phyloP scores from a whole-genome alignment of 2,113 vertebrate species.

The Lycocorax pyrrhopterus region DNA sequence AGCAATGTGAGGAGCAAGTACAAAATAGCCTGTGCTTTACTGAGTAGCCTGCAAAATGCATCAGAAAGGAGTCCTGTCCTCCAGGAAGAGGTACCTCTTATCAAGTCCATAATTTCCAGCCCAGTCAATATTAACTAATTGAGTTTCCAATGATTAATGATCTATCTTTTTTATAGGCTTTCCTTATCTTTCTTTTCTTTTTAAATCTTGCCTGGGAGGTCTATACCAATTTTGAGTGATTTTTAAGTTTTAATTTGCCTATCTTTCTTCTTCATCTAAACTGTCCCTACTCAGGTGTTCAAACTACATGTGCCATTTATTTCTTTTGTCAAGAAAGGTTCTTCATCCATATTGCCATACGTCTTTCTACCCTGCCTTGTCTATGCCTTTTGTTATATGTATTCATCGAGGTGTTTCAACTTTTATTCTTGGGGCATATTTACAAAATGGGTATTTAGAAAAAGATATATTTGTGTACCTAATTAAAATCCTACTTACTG shows the following conservation, averaged over 20 bases:
- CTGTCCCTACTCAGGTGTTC: conserved; percentile 35
- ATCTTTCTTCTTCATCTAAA: conserved; percentile 71
- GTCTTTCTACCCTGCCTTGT: conserved; percentile 53
- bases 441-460: not conserved
- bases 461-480: not conserved
- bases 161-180: conserved; percentile 45
- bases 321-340: conserved; percentile 62
- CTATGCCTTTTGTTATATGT: conserved; percentile 43
- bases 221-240: conserved; percentile 56
- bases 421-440: conserved; percentile 5
- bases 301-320: conserved; percentile 68
- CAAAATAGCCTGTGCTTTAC: conserved; percentile 12
- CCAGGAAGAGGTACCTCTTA: conserved; percentile 52
- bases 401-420: conserved; percentile 39
- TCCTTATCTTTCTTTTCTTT: conserved; percentile 61
- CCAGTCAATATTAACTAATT: conserved; percentile 70
- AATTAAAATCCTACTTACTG: not conserved
- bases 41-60: not conserved
- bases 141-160: conserved; percentile 72
- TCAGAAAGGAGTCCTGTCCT: conserved; percentile 34
- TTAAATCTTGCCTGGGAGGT: conserved; percentile 36
- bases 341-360: conserved; percentile 5
- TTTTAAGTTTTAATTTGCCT: conserved; percentile 66
- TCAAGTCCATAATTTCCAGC: conserved; percentile 68
- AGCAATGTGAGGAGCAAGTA: conserved; percentile 39